Evolutionary conservation across 2,888 invertebrate genomes (phyloP).

Genomic region (Lissocephala sabroskyi): DNA sequence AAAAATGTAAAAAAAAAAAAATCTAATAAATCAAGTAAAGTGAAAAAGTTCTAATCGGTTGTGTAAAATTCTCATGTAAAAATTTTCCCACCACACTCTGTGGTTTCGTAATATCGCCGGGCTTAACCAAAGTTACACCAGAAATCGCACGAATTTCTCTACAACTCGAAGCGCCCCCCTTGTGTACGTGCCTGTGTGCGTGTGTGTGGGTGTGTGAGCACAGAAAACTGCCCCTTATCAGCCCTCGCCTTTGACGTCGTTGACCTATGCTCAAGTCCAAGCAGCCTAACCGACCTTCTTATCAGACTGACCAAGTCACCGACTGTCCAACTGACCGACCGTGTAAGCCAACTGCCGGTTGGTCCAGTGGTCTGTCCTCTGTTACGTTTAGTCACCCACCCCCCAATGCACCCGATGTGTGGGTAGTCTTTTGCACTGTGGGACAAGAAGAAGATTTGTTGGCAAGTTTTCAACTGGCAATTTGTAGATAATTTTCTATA

Average conservation of each 20-base stretch:
- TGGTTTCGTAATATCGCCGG: slow-evolving; percentile 24
- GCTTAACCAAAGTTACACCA: too few species aligned
- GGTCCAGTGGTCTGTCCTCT: too few species aligned
- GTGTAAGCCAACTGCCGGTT: too few species aligned
- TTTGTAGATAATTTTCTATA: slow-evolving; percentile 30
- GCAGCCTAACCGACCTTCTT: background rate
- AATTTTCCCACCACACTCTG: too few species aligned
- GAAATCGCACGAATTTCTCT: too few species aligned
- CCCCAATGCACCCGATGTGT: too few species aligned
- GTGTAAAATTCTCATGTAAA: background rate
- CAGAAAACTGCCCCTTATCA: background rate
- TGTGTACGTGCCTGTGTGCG: slow-evolving; percentile 5
- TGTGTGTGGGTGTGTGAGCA: slow-evolving; percentile 13
- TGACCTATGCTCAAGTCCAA: slow-evolving; percentile 34
- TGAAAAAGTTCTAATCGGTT: background rate
- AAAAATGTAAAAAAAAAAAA: slow-evolving; percentile 15
- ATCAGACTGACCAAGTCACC: too few species aligned
- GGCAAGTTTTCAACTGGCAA: slow-evolving; percentile 53
- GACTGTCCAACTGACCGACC: too few species aligned
- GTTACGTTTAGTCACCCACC: too few species aligned
- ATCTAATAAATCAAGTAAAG: slow-evolving; percentile 5
- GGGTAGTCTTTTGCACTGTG: too few species aligned
- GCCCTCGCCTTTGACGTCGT: slow-evolving; percentile 18
- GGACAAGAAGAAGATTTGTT: too few species aligned
- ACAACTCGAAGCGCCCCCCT: slow-evolving; percentile 13